Percentiles rank a stretch among this genome's conserved stretches.
These are phyloP conservation scores for Miopithecus talapoin DNA, from an alignment of 2,797 vertebrate genomes.

Conservation along the genomic window DNA sequence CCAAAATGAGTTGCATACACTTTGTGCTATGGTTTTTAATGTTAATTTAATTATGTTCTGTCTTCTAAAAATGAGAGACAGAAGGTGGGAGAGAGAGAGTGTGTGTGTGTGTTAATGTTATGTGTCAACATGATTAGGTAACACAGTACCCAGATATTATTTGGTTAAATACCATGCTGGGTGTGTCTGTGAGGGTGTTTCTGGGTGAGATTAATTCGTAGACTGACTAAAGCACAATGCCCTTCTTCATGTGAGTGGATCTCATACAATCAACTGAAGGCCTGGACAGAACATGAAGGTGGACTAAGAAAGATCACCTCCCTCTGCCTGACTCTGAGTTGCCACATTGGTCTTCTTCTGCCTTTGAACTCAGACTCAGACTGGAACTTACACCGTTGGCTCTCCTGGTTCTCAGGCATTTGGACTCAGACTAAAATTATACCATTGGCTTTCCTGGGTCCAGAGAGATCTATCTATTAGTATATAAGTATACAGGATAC, in stretches of 20 bases:
- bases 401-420: neutral
- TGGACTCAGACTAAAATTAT: neutral
- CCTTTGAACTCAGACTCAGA: neutral
- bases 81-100: neutral
- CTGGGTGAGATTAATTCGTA: neutral
- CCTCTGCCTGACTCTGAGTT: neutral
- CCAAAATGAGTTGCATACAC: neutral
- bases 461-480: neutral
- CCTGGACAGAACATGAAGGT: neutral
- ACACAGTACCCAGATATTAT: neutral
- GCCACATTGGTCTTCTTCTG: neutral
- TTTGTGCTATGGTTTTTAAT: neutral
- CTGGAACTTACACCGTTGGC: neutral
- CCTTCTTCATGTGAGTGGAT: too few relatives aligned
- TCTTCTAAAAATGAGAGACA: neutral
- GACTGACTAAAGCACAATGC: neutral
- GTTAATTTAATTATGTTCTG: neutral
- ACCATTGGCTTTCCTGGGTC: neutral
- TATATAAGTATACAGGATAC: too few relatives aligned
- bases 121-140: neutral
- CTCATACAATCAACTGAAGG: neutral
- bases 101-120: neutral
- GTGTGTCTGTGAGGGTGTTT: neutral
- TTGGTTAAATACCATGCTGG: neutral
- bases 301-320: neutral